Evolutionary conservation across 2,797 vertebrate species (phyloP).

Genomic region (Phoxinus dragarum): DNA sequence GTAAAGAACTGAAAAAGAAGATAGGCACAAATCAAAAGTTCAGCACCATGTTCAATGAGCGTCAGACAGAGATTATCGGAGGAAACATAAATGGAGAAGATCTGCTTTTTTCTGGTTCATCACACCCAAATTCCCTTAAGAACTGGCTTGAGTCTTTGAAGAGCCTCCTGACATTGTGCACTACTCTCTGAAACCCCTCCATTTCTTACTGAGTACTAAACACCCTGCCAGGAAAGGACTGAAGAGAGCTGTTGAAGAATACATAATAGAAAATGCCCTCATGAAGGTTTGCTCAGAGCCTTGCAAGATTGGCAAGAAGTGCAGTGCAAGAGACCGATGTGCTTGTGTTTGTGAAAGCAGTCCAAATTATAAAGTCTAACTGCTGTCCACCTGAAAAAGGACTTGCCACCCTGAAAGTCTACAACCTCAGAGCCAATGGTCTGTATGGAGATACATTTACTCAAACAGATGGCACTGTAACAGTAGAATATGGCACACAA

Average conservation of each 20-base stretch:
- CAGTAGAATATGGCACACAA: fast-evolving
- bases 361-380: constrained; percentile 29
- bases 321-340: constrained; percentile 59
- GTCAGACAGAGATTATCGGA: constrained; percentile 45
- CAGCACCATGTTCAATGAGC: constrained; percentile 68
- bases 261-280: constrained; percentile 66
- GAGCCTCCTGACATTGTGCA: constrained; percentile 61
- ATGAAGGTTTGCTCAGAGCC: constrained; percentile 66
- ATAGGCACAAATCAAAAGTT: constrained; percentile 60
- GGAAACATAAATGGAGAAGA: constrained; percentile 54
- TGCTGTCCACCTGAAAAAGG: constrained; percentile 72
- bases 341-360: constrained; percentile 60
- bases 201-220: constrained; percentile 59
- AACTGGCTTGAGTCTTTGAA: constrained; percentile 68
- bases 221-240: constrained; percentile 58
- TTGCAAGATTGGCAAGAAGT: constrained; percentile 60
- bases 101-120: constrained; percentile 66
- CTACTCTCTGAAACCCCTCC: constrained; percentile 71
- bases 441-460: constrained; percentile 72
- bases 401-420: constrained; percentile 67
- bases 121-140: constrained; percentile 41
- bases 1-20: constrained; percentile 64
- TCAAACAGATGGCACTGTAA: neutral
- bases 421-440: neutral
- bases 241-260: constrained; percentile 68